phyloP scores from a whole-genome alignment of 35 echinoderm and acorn worm genomes.

The Heliocidaris tuberculata region DNA sequence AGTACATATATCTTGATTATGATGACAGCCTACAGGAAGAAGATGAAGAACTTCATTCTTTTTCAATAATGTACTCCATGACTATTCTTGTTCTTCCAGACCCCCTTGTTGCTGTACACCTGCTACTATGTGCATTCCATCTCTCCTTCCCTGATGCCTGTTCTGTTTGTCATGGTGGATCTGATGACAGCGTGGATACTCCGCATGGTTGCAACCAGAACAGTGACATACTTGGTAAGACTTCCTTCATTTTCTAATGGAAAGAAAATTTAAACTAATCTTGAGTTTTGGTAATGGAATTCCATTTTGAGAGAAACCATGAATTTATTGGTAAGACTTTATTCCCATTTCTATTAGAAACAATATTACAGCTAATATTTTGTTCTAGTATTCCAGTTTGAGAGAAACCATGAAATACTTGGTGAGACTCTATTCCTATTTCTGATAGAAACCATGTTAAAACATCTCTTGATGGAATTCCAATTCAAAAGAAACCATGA shows the following conservation, averaged over 20 bases:
- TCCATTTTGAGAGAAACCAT: no score
- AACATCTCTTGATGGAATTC: no score
- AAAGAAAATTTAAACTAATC: background rate
- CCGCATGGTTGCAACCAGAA: slow-evolving; percentile 50
- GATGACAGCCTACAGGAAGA: background rate
- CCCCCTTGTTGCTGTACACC: slow-evolving; percentile 73
- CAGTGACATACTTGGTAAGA: slow-evolving; percentile 76
- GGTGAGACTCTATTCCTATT: no score
- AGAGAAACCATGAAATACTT: no score
- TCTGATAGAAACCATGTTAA: no score
- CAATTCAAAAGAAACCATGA: background rate
- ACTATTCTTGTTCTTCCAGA: slow-evolving; percentile 61
- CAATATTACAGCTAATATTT: no score
- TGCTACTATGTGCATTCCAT: slow-evolving; percentile 62
- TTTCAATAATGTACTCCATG: background rate
- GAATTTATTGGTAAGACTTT: background rate
- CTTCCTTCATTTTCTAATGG: background rate
- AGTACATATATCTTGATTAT: no score
- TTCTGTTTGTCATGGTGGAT: slow-evolving; percentile 73
- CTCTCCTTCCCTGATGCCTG: slow-evolving; percentile 59
- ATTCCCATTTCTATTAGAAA: no score
- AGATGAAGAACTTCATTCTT: background rate
- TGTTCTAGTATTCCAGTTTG: no score
- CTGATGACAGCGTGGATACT: slow-evolving; percentile 71
- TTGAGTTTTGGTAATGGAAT: no score